Percentiles rank a stretch among this genome's conserved stretches.
Evolutionary conservation across 64 coral and sea anemone species (phyloP).

Genomic region (Dendrophyllia cribrosa): DNA sequence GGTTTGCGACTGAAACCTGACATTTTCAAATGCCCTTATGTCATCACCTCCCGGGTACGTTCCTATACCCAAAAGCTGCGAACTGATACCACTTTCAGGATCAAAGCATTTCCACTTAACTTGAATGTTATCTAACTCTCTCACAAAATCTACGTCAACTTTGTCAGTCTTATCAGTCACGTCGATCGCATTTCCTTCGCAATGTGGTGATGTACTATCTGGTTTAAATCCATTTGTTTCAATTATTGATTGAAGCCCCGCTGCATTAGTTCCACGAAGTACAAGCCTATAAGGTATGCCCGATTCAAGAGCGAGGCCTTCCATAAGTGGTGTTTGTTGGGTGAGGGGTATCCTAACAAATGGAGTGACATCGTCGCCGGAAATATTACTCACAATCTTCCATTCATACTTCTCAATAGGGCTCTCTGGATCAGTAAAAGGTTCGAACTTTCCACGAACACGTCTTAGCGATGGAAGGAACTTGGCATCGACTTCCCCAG

Average conservation of each 20-base stretch:
- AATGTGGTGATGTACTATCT: slow-evolving; percentile 69
- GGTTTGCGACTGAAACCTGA: neutral
- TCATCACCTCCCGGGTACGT: slow-evolving; percentile 91
- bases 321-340: slow-evolving; percentile 80
- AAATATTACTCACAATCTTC: slow-evolving; percentile 70
- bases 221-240: slow-evolving; percentile 81
- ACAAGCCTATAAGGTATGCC: slow-evolving; percentile 74
- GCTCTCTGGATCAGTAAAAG: slow-evolving; percentile 83
- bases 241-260: slow-evolving; percentile 67
- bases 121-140: slow-evolving; percentile 60
- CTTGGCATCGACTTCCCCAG: slow-evolving; percentile 58
- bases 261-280: slow-evolving; percentile 83
- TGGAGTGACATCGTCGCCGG: slow-evolving; percentile 47
- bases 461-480: slow-evolving; percentile 74
- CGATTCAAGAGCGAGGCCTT: slow-evolving; percentile 62
- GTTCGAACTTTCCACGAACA: slow-evolving; percentile 71
- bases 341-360: slow-evolving; percentile 77
- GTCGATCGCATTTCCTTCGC: slow-evolving; percentile 55
- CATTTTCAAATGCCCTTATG: slow-evolving; percentile 58
- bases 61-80: slow-evolving; percentile 70
- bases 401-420: slow-evolving; percentile 88
- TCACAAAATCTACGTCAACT: slow-evolving; percentile 86
- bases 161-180: slow-evolving; percentile 38
- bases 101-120: slow-evolving; percentile 76
- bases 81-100: slow-evolving; percentile 69